Conservation (phyloP, 2,888 invertebrate species). For the Lycia hirtaria region DNA sequence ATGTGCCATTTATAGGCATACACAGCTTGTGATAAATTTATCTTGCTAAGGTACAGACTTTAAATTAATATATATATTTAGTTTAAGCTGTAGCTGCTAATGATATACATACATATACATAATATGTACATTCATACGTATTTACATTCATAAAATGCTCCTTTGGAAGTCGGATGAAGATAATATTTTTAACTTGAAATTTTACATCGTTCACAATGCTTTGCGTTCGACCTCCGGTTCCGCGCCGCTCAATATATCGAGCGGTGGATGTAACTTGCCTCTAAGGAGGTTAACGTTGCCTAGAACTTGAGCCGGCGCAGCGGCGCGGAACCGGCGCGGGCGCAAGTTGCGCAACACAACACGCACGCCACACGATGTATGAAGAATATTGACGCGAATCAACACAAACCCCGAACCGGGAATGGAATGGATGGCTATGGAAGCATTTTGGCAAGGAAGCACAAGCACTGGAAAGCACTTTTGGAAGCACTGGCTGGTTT, state of each 20-base stretch:
- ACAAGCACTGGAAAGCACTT: too few relatives aligned
- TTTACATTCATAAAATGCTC: too few relatives aligned
- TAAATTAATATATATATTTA: too few relatives aligned
- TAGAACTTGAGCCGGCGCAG: slow-evolving; percentile 71
- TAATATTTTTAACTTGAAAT: not conserved
- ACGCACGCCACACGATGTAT: slow-evolving; percentile 41
- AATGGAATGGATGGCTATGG: not conserved
- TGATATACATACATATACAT: too few relatives aligned
- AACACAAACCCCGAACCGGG: not conserved
- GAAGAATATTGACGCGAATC: slow-evolving; percentile 21
- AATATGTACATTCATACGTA: too few relatives aligned
- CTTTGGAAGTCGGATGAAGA: too few relatives aligned
- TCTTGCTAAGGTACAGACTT: too few relatives aligned
- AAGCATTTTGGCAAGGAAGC: too few relatives aligned
- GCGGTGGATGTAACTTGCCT: slow-evolving; percentile 47
- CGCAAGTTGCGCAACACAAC: slow-evolving; percentile 70
- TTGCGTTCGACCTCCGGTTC: slow-evolving; percentile 20
- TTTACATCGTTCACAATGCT: slow-evolving; percentile 14
- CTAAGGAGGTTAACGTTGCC: slow-evolving; percentile 74
- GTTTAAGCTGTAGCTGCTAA: too few relatives aligned
- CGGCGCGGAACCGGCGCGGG: slow-evolving; percentile 58
- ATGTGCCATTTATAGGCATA: too few relatives aligned
- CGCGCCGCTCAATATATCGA: slow-evolving; percentile 14
- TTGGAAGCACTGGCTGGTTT: too few relatives aligned
- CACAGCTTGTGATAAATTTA: too few relatives aligned